phyloP scores from a whole-genome alignment of 2,797 vertebrate species.

The Channa striata region DNA sequence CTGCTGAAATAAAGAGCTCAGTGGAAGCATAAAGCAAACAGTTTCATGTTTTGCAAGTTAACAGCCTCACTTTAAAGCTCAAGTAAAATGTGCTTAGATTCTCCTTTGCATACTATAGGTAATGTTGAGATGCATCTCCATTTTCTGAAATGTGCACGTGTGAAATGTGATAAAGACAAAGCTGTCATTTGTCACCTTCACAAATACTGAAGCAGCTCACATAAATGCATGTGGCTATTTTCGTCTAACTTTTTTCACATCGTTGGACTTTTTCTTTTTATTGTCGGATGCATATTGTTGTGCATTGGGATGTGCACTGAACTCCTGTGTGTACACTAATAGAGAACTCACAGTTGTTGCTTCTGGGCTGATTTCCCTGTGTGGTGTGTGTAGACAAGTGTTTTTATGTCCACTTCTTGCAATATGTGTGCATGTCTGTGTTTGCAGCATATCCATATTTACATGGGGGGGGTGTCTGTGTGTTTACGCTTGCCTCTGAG shows the following conservation, averaged over 20 bases:
- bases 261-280: background rate
- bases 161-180: slow-evolving; percentile 20
- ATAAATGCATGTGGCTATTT: background rate
- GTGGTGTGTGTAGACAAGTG: slow-evolving; percentile 1
- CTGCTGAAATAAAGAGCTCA: slow-evolving; percentile 38
- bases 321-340: background rate
- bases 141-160: slow-evolving; percentile 15
- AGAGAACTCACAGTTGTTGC: slow-evolving; percentile 26
- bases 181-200: slow-evolving; percentile 5
- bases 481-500: slow-evolving; percentile 36
- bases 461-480: slow-evolving; percentile 12
- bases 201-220: background rate
- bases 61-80: slow-evolving; percentile 30
- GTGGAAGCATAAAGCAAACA: slow-evolving; percentile 36
- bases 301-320: background rate
- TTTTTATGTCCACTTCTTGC: background rate
- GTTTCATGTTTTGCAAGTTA: slow-evolving; percentile 32
- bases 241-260: background rate
- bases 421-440: background rate
- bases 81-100: slow-evolving; percentile 14
- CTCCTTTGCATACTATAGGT: slow-evolving; percentile 11
- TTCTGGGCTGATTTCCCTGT: background rate
- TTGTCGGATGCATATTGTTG: background rate
- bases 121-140: slow-evolving; percentile 17
- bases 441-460: background rate